Base-by-base conservation (phyloP, 1,140 invertebrate genomes). In the Drosophila serrata region DNA sequence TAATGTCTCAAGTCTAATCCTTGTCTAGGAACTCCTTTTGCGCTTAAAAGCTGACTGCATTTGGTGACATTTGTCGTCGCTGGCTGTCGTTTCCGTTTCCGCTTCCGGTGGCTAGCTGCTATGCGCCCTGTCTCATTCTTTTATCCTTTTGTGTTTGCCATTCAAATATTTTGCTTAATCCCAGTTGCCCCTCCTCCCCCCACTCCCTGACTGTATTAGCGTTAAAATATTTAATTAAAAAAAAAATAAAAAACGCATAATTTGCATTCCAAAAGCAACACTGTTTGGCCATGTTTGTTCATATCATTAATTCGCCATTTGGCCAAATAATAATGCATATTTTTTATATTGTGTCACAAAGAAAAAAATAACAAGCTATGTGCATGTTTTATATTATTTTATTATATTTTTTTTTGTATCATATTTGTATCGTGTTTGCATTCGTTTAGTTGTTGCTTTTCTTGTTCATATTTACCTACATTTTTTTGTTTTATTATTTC, bases 141-240 rank as follows among this genome's bases (percentile, higher is more conserved):
- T 48, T 22, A 12, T 65, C 45, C 57, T 58, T 67, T n/a, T n/a
- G n/a, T 73, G 76, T 79, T 67, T 79, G 57, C 61, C 45, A 48
- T 57, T 67, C 59, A 81, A 75, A 80, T 75, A 64, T 80, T 81
- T 70, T 45, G 12, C 60, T 53, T 55, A 64, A 22, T 56, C 48
- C 37, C 37, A n/a, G 3, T 8, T 39, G 15, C n/a, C 42, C 13
- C 22, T 33, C 24, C 24, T 0, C 6, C 42, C 19, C 42, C 12
- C 12, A n/a, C n/a, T n/a, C 6, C 13, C 37, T 39, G 13, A 3
- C 51, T 6, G 61, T 58, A 63, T 82, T 68, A 78, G 40, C 46
- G 43, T 63, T 75, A 53, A 65, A 59, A 62, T 65, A 78, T 82
- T 82, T 82, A 82, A 82, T 82, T 82, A 78, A 51, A 82, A 82